Evolutionary conservation across 2,797 vertebrate genomes (phyloP).

Genomic region (Aldrovandia affinis): DNA sequence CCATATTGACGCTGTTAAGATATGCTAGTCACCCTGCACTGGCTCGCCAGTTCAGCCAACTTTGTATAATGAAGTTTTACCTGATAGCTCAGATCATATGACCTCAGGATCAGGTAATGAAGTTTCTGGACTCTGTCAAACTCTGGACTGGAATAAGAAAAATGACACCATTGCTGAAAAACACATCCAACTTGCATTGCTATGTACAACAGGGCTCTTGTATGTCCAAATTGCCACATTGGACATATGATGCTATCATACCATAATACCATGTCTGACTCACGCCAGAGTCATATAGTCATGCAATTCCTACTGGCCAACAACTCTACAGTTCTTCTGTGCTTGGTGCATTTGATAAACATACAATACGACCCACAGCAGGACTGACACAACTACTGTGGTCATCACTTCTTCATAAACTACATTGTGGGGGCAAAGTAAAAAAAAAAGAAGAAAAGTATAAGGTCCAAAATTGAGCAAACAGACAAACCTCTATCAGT

Average conservation of each 20-base stretch:
- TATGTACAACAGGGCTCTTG: not conserved
- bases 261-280: not conserved
- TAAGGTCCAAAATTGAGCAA: not conserved
- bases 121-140: not conserved
- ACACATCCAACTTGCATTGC: not conserved
- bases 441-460: not conserved
- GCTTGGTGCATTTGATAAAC: not conserved
- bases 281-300: not conserved
- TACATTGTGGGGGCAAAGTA: not conserved
- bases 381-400: not conserved
- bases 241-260: too few relatives aligned
- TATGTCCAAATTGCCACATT: not conserved
- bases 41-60: not conserved
- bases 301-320: not conserved
- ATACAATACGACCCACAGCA: not conserved
- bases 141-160: not conserved
- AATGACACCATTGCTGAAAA: conserved; percentile 11
- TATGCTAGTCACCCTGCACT: not conserved
- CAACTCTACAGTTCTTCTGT: not conserved
- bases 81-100: conserved; percentile 7
- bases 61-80: not conserved
- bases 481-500: not conserved
- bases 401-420: not conserved
- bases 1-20: not conserved
- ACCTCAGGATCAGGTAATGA: not conserved